These are phyloP conservation scores for Diaphora mendica DNA, from an alignment of 2,888 invertebrate genomes.

Conservation along the genomic window DNA sequence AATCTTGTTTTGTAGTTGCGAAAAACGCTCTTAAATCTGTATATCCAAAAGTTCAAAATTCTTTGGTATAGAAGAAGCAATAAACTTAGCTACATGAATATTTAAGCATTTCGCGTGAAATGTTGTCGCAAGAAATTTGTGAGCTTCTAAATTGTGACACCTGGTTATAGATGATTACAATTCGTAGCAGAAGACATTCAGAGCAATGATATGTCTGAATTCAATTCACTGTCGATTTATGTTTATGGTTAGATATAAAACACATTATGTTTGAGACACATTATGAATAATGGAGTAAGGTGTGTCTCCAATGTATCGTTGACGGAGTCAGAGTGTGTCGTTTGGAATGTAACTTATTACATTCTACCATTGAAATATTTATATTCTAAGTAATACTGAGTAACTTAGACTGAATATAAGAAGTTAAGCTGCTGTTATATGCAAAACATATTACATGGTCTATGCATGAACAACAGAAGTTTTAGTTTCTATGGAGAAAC, in stretches of 20 bases:
- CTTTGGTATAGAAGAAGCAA: background rate
- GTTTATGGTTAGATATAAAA: background rate
- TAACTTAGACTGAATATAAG: background rate
- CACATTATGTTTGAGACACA: background rate
- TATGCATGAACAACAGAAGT: background rate
- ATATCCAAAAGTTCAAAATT: too few species aligned
- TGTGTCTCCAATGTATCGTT: background rate
- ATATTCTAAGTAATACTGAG: background rate
- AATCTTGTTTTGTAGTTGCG: background rate
- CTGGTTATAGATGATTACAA: background rate
- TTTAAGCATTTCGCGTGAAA: background rate
- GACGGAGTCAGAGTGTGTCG: background rate
- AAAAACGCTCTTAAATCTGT: background rate
- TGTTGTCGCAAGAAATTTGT: background rate
- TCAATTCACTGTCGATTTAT: background rate
- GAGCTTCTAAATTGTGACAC: background rate
- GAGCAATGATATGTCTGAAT: constrained; percentile 6
- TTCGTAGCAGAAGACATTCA: background rate
- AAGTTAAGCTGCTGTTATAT: background rate
- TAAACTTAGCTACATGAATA: background rate
- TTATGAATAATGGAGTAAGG: constrained; percentile 11
- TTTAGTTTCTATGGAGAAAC: background rate
- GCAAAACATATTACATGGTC: background rate
- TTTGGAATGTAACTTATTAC: background rate
- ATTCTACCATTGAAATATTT: background rate